Conservation (phyloP, 1,140 invertebrate species). For the Drosophila navojoa region DNA sequence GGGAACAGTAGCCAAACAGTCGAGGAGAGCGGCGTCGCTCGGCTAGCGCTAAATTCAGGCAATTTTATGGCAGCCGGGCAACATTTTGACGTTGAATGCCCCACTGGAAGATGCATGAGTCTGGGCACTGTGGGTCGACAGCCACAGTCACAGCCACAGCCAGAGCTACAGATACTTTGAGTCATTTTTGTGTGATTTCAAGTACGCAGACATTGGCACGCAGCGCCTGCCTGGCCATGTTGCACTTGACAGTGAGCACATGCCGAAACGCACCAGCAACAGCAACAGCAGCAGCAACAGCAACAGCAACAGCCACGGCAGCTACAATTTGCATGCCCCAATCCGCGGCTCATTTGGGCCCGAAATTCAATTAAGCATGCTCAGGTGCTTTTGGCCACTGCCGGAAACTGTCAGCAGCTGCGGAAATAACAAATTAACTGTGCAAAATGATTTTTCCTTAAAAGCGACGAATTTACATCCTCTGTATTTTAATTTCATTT, state of each 20-base stretch:
- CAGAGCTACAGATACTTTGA: slow-evolving; percentile 21
- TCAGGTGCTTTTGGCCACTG: slow-evolving; percentile 62
- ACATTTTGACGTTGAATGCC: slow-evolving; percentile 71
- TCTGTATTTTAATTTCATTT: not conserved
- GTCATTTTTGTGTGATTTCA: slow-evolving; percentile 48
- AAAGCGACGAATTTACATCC: not conserved
- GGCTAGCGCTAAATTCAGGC: slow-evolving; percentile 79
- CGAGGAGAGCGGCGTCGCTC: slow-evolving; percentile 7
- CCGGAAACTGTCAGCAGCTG: slow-evolving; percentile 57
- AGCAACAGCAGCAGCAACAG: not conserved
- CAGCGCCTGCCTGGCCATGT: slow-evolving; percentile 22
- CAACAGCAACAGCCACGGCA: no score
- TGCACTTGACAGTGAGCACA: slow-evolving; percentile 53
- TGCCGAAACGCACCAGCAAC: slow-evolving; percentile 19
- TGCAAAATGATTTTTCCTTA: slow-evolving; percentile 54
- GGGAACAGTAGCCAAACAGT: slow-evolving; percentile 56
- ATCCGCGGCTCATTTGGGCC: slow-evolving; percentile 18
- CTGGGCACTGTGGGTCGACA: slow-evolving; percentile 45
- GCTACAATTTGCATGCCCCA: slow-evolving; percentile 37
- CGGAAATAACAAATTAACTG: slow-evolving; percentile 77
- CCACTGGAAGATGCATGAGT: slow-evolving; percentile 74
- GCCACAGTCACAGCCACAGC: slow-evolving; percentile 5
- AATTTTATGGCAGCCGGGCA: slow-evolving; percentile 73
- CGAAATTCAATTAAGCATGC: slow-evolving; percentile 71
- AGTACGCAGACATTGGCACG: slow-evolving; percentile 69